These are phyloP conservation scores for Dipodomys ordii DNA, from an alignment of 2,113 vertebrate species.

Conservation along the genomic window DNA sequence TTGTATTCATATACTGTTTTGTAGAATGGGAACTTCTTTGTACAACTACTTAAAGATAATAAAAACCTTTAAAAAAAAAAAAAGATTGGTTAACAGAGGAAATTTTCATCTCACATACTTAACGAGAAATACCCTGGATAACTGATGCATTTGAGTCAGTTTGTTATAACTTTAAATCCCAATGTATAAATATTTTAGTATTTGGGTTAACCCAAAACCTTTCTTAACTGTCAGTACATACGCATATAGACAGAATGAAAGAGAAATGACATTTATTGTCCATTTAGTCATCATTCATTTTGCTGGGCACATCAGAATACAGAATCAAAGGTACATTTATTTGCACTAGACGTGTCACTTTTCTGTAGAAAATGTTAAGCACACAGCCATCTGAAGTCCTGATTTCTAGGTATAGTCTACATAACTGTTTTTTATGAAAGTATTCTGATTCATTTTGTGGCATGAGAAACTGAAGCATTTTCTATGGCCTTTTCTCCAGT, in stretches of 20 bases:
- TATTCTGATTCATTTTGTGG: neutral
- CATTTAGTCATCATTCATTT: neutral
- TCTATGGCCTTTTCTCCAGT: neutral
- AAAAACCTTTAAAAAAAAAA: too few relatives aligned
- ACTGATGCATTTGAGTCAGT: neutral
- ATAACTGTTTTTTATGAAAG: neutral
- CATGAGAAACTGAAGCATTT: neutral
- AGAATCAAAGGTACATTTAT: neutral
- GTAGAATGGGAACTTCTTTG: too few relatives aligned
- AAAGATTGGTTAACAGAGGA: neutral
- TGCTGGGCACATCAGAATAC: neutral
- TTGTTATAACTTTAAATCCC: slow-evolving; percentile 17
- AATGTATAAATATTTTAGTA: neutral
- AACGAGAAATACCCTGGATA: neutral
- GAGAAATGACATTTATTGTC: neutral
- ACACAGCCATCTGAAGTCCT: neutral
- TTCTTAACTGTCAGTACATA: neutral
- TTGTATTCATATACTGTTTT: too few relatives aligned
- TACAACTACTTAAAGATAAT: too few relatives aligned
- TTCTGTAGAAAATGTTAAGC: neutral
- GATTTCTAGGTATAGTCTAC: neutral
- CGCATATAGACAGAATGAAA: neutral
- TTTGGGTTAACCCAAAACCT: neutral
- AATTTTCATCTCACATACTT: neutral
- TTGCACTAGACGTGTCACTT: neutral